Conservation (phyloP, 2,113 vertebrate genomes). For the Uropsilus gracilis region DNA sequence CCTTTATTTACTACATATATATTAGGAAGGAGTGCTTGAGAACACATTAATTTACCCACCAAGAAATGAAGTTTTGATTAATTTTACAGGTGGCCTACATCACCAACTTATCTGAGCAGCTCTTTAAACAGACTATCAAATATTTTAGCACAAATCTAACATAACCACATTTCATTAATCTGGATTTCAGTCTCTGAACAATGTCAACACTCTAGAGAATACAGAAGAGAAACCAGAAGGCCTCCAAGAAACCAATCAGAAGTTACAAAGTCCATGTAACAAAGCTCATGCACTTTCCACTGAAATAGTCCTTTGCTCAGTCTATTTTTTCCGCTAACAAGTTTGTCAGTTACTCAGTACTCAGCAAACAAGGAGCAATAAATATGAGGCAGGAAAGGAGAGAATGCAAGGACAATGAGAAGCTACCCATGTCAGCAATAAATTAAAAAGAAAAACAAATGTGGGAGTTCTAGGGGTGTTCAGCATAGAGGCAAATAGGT, state of each 20-base stretch:
- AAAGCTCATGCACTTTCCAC: background rate
- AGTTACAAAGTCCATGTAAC: background rate
- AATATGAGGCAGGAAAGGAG: background rate
- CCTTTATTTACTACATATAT: too few species aligned
- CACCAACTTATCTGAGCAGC: background rate
- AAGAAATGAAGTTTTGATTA: background rate
- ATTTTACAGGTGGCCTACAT: background rate
- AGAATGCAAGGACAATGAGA: background rate
- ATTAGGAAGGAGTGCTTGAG: background rate
- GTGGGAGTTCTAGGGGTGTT: background rate
- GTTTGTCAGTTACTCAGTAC: background rate
- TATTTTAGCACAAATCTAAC: slow-evolving; percentile 29
- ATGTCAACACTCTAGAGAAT: slow-evolving; percentile 19
- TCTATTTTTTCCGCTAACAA: background rate
- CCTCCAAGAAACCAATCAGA: background rate
- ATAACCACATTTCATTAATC: slow-evolving; percentile 39
- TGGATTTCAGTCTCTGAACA: slow-evolving; percentile 44
- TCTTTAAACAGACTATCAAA: slow-evolving; percentile 27
- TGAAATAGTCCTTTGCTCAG: background rate
- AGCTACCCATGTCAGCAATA: background rate
- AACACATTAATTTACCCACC: background rate
- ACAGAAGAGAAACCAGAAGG: slow-evolving; percentile 3
- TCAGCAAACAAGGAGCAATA: background rate
- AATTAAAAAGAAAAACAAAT: background rate
- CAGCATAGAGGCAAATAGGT: background rate